Evolutionary conservation across 2,797 vertebrate species (phyloP).

Genomic region (Dermochelys coriacea): DNA sequence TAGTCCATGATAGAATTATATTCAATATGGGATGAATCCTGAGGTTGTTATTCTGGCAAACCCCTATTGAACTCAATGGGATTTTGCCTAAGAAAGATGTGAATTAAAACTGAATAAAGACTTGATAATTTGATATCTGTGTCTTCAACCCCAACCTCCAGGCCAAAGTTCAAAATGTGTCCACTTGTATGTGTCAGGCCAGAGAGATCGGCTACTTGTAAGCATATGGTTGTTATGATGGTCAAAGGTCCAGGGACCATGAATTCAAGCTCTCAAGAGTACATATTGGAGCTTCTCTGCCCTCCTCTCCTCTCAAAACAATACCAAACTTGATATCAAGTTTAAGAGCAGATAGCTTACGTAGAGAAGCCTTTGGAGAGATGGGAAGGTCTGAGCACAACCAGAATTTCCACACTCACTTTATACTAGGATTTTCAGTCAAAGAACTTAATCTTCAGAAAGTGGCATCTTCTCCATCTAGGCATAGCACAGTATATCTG

Average conservation of each 20-base stretch:
- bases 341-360: not conserved
- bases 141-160: not conserved
- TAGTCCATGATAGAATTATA: not conserved
- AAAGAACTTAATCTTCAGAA: not conserved
- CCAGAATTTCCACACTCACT: not conserved
- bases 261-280: not conserved
- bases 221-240: accelerated
- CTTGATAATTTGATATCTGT: not conserved
- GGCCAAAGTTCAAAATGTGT: not conserved
- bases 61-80: not conserved
- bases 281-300: not conserved
- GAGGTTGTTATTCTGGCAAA: not conserved
- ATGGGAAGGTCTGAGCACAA: not conserved
- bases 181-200: not conserved
- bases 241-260: not conserved
- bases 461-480: not conserved
- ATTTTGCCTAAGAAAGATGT: not conserved
- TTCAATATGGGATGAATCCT: not conserved
- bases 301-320: not conserved
- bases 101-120: not conserved
- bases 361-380: not conserved
- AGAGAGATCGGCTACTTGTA: not conserved
- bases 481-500: not conserved
- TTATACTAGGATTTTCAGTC: not conserved
- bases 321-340: not conserved